phyloP scores from a whole-genome alignment of 2,113 vertebrate genomes.

The Dasyornis broadbenti region DNA sequence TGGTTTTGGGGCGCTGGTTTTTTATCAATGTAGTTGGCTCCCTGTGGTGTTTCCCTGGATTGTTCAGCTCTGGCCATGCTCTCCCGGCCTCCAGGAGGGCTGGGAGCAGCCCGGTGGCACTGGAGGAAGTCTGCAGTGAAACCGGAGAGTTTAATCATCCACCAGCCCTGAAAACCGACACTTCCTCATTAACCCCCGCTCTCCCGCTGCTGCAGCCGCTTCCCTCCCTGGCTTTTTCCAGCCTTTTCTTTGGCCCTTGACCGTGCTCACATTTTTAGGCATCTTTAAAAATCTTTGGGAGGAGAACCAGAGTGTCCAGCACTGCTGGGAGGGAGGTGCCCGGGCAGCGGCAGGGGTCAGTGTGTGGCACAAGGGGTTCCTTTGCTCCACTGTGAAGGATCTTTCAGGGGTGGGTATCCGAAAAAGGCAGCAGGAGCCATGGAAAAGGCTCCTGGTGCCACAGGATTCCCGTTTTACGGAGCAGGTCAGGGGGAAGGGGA shows the following conservation, averaged over 20 bases:
- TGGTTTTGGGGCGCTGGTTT: no score
- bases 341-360: no score
- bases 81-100: accelerated
- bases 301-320: background rate
- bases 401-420: background rate
- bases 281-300: background rate
- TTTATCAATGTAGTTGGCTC: accelerated
- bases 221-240: background rate
- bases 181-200: background rate
- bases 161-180: background rate
- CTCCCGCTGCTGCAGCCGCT: background rate
- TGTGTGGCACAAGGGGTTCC: no score
- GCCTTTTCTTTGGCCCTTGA: background rate
- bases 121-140: background rate
- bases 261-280: accelerated
- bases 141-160: background rate
- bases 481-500: background rate
- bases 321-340: background rate
- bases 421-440: background rate
- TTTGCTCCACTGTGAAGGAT: no score
- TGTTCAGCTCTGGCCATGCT: accelerated
- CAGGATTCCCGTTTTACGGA: accelerated
- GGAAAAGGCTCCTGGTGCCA: background rate
- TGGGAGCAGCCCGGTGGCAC: accelerated
- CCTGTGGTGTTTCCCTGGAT: background rate